These are phyloP conservation scores for Archips crataeganus DNA, from an alignment of 2,888 invertebrate species.

Conservation along the genomic window DNA sequence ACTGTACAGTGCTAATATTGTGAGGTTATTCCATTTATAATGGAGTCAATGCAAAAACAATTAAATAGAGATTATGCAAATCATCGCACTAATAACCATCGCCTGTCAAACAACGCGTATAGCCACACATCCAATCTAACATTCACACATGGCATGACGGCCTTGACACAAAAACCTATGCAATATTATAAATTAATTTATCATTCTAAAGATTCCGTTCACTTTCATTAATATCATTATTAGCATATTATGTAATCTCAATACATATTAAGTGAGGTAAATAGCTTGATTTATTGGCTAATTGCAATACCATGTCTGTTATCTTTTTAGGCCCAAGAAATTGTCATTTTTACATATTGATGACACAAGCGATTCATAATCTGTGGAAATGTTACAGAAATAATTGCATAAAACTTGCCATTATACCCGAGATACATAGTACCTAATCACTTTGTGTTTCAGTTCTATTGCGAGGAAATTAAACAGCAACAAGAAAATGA, in stretches of 20 bases:
- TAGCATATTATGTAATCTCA: conserved; percentile 37
- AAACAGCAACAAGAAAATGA: no score
- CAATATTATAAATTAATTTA: conserved; percentile 56
- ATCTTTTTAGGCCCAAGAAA: no score
- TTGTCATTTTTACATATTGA: no score
- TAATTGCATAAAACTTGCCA: no score
- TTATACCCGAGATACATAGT: no score
- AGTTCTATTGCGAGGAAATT: no score
- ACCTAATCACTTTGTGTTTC: no score
- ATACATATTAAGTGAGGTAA: conserved; percentile 22
- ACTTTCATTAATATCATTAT: conserved; percentile 46
- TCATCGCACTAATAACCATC: conserved; percentile 55
- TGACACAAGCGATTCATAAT: no score
- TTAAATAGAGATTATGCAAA: conserved; percentile 70
- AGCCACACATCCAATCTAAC: conserved; percentile 5
- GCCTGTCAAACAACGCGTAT: conserved; percentile 48
- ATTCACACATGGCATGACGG: conserved; percentile 46
- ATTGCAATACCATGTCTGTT: background rate
- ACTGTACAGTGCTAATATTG: no score
- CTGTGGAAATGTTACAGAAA: no score
- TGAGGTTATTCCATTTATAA: conserved; percentile 31
- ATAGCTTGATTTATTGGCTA: conserved; percentile 17
- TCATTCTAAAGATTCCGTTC: conserved; percentile 53
- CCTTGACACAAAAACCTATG: conserved; percentile 62
- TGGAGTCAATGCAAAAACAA: conserved; percentile 54